Conservation (phyloP, 1,140 invertebrate genomes). For the Zaprionus inermis region DNA sequence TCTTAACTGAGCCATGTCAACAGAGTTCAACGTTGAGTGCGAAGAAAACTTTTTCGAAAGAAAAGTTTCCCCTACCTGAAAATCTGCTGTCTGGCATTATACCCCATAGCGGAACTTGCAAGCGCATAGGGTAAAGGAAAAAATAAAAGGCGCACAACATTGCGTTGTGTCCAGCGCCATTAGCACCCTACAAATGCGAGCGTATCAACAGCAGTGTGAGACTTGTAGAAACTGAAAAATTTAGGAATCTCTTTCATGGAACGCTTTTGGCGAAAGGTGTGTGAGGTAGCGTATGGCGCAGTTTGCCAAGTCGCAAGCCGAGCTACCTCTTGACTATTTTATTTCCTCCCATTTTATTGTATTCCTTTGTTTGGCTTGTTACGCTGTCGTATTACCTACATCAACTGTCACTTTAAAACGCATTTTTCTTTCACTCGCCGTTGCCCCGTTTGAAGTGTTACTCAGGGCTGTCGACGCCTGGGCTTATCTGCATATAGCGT, state of each 20-base stretch:
- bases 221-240: background rate
- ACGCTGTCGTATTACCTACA: constrained; percentile 76
- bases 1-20: background rate
- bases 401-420: constrained; percentile 79
- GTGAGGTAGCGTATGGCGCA: constrained; percentile 26
- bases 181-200: constrained; percentile 16
- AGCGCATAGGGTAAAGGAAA: background rate
- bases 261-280: background rate
- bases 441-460: constrained; percentile 63
- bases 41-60: background rate
- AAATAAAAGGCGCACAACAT: constrained; percentile 5
- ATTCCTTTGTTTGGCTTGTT: constrained; percentile 56
- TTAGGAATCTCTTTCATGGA: background rate
- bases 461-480: constrained; percentile 63
- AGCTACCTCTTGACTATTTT: constrained; percentile 28
- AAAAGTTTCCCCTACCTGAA: background rate
- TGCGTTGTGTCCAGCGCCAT: constrained; percentile 17
- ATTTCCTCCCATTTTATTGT: constrained; percentile 47
- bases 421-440: constrained; percentile 63
- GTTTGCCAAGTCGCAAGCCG: background rate
- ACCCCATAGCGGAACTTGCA: background rate
- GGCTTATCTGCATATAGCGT: constrained; percentile 53
- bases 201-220: background rate
- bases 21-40: background rate
- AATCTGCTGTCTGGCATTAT: background rate